Conservation (phyloP, 2,113 vertebrate genomes). For the Mastomys coucha region DNA sequence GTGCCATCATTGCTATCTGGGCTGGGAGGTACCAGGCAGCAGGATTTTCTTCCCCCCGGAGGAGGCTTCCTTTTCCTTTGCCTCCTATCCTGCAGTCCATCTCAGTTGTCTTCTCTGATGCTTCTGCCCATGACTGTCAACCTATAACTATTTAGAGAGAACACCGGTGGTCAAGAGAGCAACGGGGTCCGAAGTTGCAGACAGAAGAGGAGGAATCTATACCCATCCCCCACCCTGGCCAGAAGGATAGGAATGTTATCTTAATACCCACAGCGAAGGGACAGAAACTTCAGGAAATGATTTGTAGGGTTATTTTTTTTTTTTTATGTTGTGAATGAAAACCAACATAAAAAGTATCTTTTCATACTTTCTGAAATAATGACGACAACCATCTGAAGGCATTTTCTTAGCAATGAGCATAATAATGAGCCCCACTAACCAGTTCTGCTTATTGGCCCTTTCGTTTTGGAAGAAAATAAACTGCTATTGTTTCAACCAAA, state of each 20-base stretch:
- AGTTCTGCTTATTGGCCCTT: constrained; percentile 77
- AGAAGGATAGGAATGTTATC: neutral
- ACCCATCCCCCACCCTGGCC: neutral
- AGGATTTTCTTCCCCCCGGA: constrained; percentile 45
- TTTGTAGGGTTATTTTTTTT: neutral
- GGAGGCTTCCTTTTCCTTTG: constrained; percentile 50
- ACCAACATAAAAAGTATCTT: constrained; percentile 43
- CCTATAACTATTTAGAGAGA: neutral
- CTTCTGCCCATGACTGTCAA: constrained; percentile 30
- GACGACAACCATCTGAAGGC: neutral
- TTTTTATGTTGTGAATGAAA: neutral
- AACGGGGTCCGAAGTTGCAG: neutral
- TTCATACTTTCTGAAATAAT: neutral
- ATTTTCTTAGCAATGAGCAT: constrained; percentile 66
- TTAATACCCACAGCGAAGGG: neutral
- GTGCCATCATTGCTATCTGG: constrained; percentile 5
- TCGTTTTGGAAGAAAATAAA: constrained; percentile 81
- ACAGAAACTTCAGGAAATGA: neutral
- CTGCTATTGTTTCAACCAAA: constrained; percentile 49
- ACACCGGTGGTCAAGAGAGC: constrained; percentile 20
- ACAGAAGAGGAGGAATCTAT: constrained; percentile 49
- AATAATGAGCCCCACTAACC: constrained; percentile 74
- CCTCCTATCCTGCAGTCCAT: constrained; percentile 42
- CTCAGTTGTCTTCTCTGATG: constrained; percentile 27
- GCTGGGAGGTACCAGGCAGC: constrained; percentile 25